These are phyloP conservation scores for Dicrostonyx torquatus DNA, from an alignment of 2,797 vertebrate genomes.

Conservation along the genomic window DNA sequence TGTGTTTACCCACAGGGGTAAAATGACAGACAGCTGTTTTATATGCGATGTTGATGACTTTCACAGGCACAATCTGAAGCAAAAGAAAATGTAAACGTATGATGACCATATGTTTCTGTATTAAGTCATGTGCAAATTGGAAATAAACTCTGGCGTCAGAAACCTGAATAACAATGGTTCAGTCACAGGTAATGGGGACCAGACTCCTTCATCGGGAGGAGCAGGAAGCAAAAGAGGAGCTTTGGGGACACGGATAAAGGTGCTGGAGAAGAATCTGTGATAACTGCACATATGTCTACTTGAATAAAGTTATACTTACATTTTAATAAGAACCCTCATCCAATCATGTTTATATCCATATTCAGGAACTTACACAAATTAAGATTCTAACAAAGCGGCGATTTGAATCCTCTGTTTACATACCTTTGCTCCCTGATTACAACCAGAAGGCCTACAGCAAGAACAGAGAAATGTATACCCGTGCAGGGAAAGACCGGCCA, in stretches of 20 bases:
- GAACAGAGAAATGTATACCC: neutral
- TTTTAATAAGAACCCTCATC: neutral
- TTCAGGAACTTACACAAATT: neutral
- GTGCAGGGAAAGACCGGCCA: neutral
- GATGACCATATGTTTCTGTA: neutral
- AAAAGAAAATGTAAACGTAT: neutral
- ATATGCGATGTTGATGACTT: neutral
- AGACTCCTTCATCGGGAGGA: too few species aligned
- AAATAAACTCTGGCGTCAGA: neutral
- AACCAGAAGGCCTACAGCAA: neutral
- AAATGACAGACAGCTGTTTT: neutral
- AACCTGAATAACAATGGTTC: neutral
- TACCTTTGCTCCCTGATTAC: neutral
- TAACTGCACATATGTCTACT: neutral
- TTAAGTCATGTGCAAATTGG: neutral
- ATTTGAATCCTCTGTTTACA: neutral
- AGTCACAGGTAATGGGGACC: neutral
- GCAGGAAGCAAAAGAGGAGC: neutral
- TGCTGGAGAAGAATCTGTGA: neutral
- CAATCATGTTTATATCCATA: neutral
- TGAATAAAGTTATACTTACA: constrained; percentile 46
- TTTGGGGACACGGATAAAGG: neutral
- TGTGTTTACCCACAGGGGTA: neutral
- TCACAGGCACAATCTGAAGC: neutral
- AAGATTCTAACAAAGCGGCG: neutral